A percentile compares a stretch with the other conserved stretches of the same genome.
These are phyloP conservation scores for Bombus impatiens DNA, from an alignment of 1,140 invertebrate species.

Conservation along the genomic window DNA sequence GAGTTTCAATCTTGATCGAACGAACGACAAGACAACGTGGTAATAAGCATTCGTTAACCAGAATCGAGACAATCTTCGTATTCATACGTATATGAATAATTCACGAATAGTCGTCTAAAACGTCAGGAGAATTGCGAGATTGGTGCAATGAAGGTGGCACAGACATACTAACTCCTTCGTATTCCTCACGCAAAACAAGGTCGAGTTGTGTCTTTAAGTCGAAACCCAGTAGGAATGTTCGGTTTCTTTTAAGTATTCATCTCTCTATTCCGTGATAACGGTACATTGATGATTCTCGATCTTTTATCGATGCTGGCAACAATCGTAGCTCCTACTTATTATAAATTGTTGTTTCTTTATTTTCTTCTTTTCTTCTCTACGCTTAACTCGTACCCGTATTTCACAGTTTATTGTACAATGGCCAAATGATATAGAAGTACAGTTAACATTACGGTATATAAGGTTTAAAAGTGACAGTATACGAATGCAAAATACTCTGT, in stretches of 20 bases:
- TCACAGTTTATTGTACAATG: neutral
- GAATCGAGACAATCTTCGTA: neutral
- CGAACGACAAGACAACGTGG: neutral
- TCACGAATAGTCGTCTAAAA: constrained; percentile 17
- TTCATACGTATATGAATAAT: constrained; percentile 33
- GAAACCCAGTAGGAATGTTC: constrained; percentile 3
- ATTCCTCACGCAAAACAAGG: constrained; percentile 25
- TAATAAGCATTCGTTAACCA: constrained; percentile 19
- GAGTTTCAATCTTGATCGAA: neutral
- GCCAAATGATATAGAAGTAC: neutral
- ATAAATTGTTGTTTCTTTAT: neutral
- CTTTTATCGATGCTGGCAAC: constrained; percentile 23
- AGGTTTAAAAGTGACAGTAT: neutral
- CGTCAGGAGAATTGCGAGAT: neutral
- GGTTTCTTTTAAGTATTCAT: constrained; percentile 30
- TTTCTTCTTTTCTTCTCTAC: neutral
- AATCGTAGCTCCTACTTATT: neutral
- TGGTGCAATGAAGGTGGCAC: neutral
- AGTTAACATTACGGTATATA: neutral
- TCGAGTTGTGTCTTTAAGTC: constrained; percentile 29
- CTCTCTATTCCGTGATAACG: constrained; percentile 51
- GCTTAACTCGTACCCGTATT: no score
- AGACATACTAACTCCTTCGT: constrained; percentile 17
- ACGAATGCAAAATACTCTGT: neutral
- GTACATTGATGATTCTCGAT: constrained; percentile 33